Evolutionary conservation across 2,888 invertebrate genomes (phyloP).

Genomic region (Stratiomys singularior): DNA sequence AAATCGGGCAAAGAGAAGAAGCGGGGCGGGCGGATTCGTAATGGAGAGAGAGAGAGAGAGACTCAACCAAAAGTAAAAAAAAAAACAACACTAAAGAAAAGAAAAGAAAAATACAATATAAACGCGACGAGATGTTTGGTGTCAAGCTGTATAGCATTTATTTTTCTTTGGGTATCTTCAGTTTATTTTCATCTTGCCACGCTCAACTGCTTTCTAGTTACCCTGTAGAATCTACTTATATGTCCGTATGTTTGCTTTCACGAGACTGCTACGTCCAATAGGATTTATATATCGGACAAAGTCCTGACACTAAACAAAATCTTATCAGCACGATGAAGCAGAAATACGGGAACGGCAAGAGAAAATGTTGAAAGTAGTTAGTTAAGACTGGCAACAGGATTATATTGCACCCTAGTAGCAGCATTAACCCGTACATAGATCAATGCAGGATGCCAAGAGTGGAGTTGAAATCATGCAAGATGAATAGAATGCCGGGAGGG

Average conservation of each 20-base stretch:
- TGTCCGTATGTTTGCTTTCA: no score
- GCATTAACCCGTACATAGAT: no score
- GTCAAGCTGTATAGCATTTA: background rate
- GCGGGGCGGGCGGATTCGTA: no score
- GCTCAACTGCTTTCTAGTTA: background rate
- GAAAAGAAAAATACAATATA: background rate
- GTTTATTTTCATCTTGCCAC: background rate
- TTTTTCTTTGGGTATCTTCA: background rate
- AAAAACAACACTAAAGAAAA: no score
- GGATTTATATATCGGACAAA: slow-evolving; percentile 2
- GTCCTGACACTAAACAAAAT: slow-evolving; percentile 37
- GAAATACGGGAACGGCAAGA: background rate
- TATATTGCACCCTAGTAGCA: no score
- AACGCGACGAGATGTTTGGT: background rate
- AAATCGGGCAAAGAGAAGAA: no score
- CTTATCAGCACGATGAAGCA: slow-evolving; percentile 28
- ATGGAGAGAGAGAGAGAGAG: no score
- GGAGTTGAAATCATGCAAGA: background rate
- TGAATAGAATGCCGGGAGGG: background rate
- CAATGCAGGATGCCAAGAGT: no score
- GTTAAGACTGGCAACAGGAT: no score
- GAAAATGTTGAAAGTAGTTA: no score
- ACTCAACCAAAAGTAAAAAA: no score
- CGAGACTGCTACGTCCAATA: background rate
- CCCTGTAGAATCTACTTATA: no score